Percentiles rank a stretch among this genome's conserved stretches.
phyloP scores from a whole-genome alignment of 2,888 invertebrate species.

The Acanthosepion pharaonis region DNA sequence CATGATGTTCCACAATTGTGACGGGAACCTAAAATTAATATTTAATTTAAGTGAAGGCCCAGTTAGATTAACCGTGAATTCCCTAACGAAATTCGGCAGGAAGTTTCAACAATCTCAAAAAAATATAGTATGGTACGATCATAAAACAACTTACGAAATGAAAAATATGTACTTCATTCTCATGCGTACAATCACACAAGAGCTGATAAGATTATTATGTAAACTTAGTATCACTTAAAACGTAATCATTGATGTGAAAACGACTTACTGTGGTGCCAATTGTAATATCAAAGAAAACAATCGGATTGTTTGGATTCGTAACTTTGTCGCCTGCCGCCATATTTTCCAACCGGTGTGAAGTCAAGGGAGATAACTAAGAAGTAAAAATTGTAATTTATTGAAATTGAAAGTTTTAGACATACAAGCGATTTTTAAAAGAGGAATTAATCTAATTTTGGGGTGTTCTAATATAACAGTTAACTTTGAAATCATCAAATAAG shows the following conservation, averaged over 20 bases:
- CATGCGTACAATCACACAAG: neutral
- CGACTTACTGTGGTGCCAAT: conserved; percentile 91
- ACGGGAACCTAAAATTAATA: too few species aligned
- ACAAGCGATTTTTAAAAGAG: too few species aligned
- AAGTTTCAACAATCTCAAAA: too few species aligned
- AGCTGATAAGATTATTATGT: neutral
- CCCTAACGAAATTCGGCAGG: too few species aligned
- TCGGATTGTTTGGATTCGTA: conserved; percentile 88
- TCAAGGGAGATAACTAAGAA: neutral
- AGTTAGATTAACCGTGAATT: too few species aligned
- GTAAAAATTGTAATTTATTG: neutral
- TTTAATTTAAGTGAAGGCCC: too few species aligned
- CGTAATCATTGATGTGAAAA: neutral
- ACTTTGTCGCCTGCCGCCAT: conserved; percentile 39
- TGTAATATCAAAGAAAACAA: conserved; percentile 97
- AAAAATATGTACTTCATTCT: neutral
- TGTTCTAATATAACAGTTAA: neutral
- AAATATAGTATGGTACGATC: too few species aligned
- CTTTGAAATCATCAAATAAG: neutral
- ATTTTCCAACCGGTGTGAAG: neutral
- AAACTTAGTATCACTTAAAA: neutral
- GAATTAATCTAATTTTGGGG: too few species aligned
- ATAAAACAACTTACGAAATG: too few species aligned
- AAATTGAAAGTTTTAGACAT: too few species aligned
- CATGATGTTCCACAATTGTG: too few species aligned